A percentile compares a stretch with the other conserved stretches of the same genome.
Conservation (phyloP, 2,113 vertebrate species). For the Tachuris rubrigastra region DNA sequence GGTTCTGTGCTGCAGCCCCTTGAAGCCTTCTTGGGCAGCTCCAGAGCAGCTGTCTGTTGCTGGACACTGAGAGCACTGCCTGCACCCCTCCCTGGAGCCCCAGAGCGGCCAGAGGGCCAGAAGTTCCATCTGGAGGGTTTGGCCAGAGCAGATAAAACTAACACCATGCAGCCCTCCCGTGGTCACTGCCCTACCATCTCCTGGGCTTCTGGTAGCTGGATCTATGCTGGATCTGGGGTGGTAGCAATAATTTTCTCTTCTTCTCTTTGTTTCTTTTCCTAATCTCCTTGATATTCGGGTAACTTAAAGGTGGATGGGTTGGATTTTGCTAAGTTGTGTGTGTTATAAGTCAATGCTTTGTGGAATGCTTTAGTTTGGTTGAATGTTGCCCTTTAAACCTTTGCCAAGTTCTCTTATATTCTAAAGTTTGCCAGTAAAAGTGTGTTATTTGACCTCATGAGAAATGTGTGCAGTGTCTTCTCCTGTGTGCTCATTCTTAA, state of each 20-base stretch:
- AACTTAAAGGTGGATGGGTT: too few relatives aligned
- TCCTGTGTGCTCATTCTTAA: too few relatives aligned
- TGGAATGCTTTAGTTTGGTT: too few relatives aligned
- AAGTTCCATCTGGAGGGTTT: neutral
- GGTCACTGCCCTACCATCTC: neutral
- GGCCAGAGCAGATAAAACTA: neutral
- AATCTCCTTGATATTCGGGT: too few relatives aligned
- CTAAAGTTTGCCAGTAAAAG: too few relatives aligned
- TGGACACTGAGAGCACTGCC: neutral
- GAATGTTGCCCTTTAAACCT: too few relatives aligned
- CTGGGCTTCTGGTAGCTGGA: neutral
- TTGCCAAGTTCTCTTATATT: too few relatives aligned
- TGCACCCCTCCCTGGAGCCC: neutral
- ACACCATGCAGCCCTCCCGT: neutral
- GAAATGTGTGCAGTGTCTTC: too few relatives aligned
- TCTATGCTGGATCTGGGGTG: neutral
- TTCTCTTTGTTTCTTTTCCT: neutral
- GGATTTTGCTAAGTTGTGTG: too few relatives aligned
- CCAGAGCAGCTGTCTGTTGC: neutral
- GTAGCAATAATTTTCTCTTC: neutral
- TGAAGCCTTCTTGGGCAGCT: neutral
- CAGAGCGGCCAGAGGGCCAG: neutral
- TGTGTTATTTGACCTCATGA: too few relatives aligned
- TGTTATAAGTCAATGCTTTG: too few relatives aligned
- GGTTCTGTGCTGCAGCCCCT: neutral